Evolutionary conservation across 2,113 vertebrate species (phyloP).

Genomic region (Mobula birostris): DNA sequence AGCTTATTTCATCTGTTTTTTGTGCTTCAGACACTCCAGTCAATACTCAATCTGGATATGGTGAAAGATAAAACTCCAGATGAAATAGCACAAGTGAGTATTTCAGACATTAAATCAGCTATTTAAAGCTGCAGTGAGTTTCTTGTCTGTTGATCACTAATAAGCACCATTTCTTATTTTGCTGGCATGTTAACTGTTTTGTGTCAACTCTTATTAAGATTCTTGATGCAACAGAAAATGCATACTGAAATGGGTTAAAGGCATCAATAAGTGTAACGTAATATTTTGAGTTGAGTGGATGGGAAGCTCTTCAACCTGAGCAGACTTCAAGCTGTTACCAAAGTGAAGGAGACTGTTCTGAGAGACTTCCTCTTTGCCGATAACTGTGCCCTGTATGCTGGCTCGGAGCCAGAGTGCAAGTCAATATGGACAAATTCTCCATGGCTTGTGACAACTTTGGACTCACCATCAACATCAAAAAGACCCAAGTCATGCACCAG

Average conservation of each 20-base stretch:
- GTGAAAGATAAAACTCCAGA: conserved; percentile 73
- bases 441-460: no score
- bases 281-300: no score
- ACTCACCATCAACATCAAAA: no score
- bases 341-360: no score
- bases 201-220: background rate
- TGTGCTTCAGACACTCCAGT: conserved; percentile 69
- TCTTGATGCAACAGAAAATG: background rate
- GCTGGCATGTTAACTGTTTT: background rate
- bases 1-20: conserved; percentile 33
- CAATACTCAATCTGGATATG: conserved; percentile 81
- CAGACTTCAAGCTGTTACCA: no score
- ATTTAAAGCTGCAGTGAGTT: background rate
- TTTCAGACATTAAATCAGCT: conserved; percentile 36
- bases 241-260: background rate
- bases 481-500: no score
- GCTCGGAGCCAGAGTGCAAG: no score
- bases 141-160: background rate
- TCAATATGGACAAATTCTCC: no score
- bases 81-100: conserved; percentile 77
- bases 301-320: no score
- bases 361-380: no score
- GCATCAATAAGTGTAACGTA: background rate
- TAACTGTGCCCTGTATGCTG: no score
- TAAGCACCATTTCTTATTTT: background rate